A percentile compares a stretch with the other conserved stretches of the same genome.
Conservation (phyloP, 1,140 invertebrate species). For the Epicauta chinensis region DNA sequence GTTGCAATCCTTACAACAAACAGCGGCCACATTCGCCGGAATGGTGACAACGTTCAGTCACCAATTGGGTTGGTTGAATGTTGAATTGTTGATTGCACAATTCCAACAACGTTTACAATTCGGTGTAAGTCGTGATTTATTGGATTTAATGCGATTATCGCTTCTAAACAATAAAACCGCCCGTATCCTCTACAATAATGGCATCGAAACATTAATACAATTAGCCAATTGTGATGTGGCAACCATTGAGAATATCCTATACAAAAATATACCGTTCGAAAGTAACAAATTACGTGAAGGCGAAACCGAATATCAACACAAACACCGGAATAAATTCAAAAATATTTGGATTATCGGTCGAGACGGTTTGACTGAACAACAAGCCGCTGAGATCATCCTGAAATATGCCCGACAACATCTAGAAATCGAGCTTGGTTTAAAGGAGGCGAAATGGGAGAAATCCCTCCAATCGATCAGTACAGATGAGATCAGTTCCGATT, state of each 20-base stretch:
- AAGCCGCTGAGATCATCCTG: conserved; percentile 77
- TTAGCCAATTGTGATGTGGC: conserved; percentile 66
- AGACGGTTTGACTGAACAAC: conserved; percentile 69
- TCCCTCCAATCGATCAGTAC: background rate
- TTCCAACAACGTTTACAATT: conserved; percentile 93
- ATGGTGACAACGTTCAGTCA: conserved; percentile 50
- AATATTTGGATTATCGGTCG: conserved; percentile 79
- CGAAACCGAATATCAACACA: conserved; percentile 61
- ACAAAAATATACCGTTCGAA: conserved; percentile 76
- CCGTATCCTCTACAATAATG: conserved; percentile 75
- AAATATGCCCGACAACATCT: conserved; percentile 70
- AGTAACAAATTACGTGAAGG: conserved; percentile 67
- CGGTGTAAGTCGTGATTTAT: conserved; percentile 86
- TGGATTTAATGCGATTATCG: conserved; percentile 83
- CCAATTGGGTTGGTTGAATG: conserved; percentile 86
- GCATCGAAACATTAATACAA: conserved; percentile 70
- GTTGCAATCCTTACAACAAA: conserved; percentile 88
- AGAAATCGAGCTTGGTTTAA: conserved; percentile 55
- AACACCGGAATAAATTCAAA: conserved; percentile 59
- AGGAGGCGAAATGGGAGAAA: conserved; percentile 51
- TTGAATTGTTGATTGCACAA: conserved; percentile 84
- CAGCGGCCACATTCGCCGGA: conserved; percentile 94
- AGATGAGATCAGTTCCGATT: conserved; percentile 9
- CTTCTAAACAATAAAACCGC: conserved; percentile 80
- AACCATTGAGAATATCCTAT: conserved; percentile 69